Percentiles rank a stretch among this genome's conserved stretches.
Conservation (phyloP, 2,113 vertebrate genomes). For the Regulus satrapa region DNA sequence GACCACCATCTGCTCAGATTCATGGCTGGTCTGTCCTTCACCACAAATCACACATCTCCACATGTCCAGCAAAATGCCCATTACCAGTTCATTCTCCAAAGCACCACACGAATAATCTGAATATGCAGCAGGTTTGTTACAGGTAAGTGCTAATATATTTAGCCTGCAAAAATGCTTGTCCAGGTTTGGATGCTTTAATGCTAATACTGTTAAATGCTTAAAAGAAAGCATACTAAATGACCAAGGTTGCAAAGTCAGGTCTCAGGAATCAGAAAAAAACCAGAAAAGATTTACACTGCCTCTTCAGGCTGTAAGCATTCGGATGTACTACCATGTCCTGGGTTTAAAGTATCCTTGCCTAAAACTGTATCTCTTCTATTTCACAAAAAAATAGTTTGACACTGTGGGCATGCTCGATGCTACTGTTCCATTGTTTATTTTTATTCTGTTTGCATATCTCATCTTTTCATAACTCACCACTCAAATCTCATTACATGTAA, state of each 20-base stretch:
- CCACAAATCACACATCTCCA: background rate
- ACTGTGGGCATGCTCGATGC: background rate
- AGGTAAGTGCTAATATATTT: background rate
- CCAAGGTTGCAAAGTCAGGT: background rate
- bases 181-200: background rate
- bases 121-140: background rate
- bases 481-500: background rate
- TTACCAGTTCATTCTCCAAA: background rate
- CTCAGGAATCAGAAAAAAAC: background rate
- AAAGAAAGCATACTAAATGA: background rate
- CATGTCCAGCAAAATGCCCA: background rate
- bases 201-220: background rate
- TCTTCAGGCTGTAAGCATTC: background rate
- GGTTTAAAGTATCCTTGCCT: background rate
- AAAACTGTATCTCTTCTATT: background rate
- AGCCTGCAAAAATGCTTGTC: background rate
- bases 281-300: background rate
- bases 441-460: background rate
- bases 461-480: background rate
- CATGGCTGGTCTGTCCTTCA: background rate
- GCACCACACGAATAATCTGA: background rate
- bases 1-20: conserved; percentile 54
- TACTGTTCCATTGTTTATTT: background rate
- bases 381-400: background rate
- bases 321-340: background rate